Evolutionary conservation across 2,888 invertebrate genomes (phyloP), one percentile per base, ranked within the genome.

Genomic region (Pherbina coryleti): DNA sequence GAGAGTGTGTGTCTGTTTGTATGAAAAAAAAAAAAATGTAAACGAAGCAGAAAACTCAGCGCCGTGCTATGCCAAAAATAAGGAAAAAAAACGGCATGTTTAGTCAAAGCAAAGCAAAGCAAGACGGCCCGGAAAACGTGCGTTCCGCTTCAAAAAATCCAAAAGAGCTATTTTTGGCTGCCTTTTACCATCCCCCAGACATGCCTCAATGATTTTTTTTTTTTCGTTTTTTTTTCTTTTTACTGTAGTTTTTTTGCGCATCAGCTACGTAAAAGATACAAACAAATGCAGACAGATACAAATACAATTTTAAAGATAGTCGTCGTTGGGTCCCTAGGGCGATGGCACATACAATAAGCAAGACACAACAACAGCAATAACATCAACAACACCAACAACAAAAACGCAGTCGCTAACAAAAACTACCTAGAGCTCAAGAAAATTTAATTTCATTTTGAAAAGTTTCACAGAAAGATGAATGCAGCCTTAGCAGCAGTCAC

Each of bases 131-230:
- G 78, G 78, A 79, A 76, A 69, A 60, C 60, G 67, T 44, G 51
- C 72, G 78, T 79, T 78, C 77, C 78, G 81, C 83, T 75, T 79
- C 79, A 82, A 67, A 74, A 76, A 72, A 84, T 84, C 83, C 76
- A 82, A 84, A 85, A 84, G 51, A 69, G 76, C 75, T 67, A 79
- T 82, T 84, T 72, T 72, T 51, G 57, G 17, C 71, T 17, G 14
- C 17, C 57, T 22, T n/a, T 31, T 34, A 25, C 51, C n/a, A 25
- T 53, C 49, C 70, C 53, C 49, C 70, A 25, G 51, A 78, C 82
- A 83, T 82, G 83, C 81, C 82, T 80, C 76, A 81, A 80, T 83
- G 82, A 83, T 80, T 82, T 74, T 78, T 71, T 72, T 73, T n/a
- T 2, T 44, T 44, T 49, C 49, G 37, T 64, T 51, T 49, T 62